These are phyloP conservation scores for Squalus acanthias DNA, from an alignment of 2,797 vertebrate genomes.

Conservation along the genomic window DNA sequence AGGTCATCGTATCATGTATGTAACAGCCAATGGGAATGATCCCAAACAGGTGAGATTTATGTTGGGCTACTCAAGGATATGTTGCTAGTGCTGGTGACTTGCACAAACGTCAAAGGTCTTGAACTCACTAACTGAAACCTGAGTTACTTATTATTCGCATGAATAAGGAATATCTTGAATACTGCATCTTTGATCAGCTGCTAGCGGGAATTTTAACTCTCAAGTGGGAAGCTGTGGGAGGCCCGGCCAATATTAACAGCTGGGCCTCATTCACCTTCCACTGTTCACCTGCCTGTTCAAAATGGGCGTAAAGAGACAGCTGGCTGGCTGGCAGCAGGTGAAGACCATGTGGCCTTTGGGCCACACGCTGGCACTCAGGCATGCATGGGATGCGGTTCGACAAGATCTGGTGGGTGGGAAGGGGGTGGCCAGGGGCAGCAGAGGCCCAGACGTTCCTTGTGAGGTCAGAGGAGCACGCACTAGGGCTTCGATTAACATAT, in stretches of 20 bases:
- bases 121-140: background rate
- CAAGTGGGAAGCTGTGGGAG: background rate
- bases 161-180: background rate
- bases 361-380: background rate
- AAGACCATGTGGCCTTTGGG: background rate
- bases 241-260: background rate
- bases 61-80: background rate
- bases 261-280: background rate
- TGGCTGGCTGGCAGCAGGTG: background rate
- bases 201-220: background rate
- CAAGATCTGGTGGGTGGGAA: background rate
- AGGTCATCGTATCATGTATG: slow-evolving; percentile 67
- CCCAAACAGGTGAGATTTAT: slow-evolving; percentile 67
- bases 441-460: no score
- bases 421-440: background rate
- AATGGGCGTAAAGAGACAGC: background rate
- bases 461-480: no score
- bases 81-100: background rate
- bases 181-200: background rate
- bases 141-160: background rate
- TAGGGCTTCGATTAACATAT: no score
- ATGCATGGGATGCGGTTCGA: background rate
- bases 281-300: background rate
- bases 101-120: background rate
- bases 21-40: slow-evolving; percentile 72